phyloP scores from a whole-genome alignment of 1,140 invertebrate species.

The Pentalonia nigronervosa region DNA sequence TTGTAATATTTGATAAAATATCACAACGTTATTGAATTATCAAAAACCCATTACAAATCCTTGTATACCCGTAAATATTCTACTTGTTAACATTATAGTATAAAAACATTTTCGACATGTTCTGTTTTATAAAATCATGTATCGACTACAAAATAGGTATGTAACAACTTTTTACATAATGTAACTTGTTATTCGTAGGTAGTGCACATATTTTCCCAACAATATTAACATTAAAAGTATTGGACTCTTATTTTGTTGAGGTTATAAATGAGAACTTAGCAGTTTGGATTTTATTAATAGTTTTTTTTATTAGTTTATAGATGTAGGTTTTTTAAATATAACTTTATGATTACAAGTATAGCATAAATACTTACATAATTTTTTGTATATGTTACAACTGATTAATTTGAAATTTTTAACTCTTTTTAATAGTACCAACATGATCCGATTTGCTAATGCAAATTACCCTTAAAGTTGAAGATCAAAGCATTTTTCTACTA shows the following conservation, averaged over 20 bases:
- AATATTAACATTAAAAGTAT: not conserved
- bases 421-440: too few relatives aligned
- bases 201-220: not conserved
- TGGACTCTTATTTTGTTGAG: not conserved
- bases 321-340: not conserved
- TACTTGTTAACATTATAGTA: not conserved
- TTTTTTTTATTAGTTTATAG: too few relatives aligned
- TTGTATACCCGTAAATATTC: not conserved
- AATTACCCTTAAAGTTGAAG: too few relatives aligned
- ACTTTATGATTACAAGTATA: not conserved
- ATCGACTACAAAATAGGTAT: not conserved
- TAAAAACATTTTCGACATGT: not conserved
- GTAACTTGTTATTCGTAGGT: not conserved
- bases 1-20: slow-evolving; percentile 1
- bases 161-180: not conserved
- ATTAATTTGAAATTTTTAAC: too few relatives aligned
- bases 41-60: not conserved
- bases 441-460: too few relatives aligned
- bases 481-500: too few relatives aligned
- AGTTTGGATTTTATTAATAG: not conserved
- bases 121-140: not conserved
- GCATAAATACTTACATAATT: not conserved
- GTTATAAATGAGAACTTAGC: not conserved
- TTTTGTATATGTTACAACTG: not conserved
- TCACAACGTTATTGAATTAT: not conserved